Evolutionary conservation across 2,797 vertebrate species (phyloP), one percentile per base, ranked within the genome.

Genomic region (Pagetopsis macropterus): DNA sequence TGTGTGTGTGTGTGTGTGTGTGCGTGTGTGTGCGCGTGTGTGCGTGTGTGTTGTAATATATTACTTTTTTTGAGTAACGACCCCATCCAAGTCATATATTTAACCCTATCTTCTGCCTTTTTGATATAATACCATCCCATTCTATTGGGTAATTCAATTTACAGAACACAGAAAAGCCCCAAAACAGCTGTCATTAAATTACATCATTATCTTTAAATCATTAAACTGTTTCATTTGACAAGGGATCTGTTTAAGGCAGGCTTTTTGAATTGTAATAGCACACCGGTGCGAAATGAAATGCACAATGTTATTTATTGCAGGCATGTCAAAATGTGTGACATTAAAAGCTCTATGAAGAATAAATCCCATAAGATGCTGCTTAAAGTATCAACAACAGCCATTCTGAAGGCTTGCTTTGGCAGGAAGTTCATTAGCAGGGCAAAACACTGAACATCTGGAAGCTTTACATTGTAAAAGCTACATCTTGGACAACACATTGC

Each of bases 41-140:
- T 3, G 23, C 27, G 23, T 3, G 23, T 27, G 23, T 3, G 23
- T 27, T 23, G 23, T 23, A 23, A 23, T 23, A 23, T 23, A 23
- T 23, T 23, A 23, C 23, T 23, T 27, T 27, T 27, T 27, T 27
- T 3, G 23, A 27, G 23, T 27, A 27, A 27, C 23, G 23, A 27
- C 23, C 23, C 23, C 23, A 27, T 27, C 3, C 43, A 60, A 61
- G 50, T 77, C 68, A 72, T 79, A 2, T 44, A 56, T 69, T 78
- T 57, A 70, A 67, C 55, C 49, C 31, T 21, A 31, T 16, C 3
- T 16, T 43, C 57, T 71, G 23, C 41, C 33, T 62, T 57, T 55
- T 55, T 21, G 19, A 15, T 27, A 75, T 33, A 33, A 33, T 33
- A 8, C 5, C 33, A 69, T 64, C 8, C 17, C 27, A 69, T 66